Evolutionary conservation across 2,888 invertebrate species (phyloP).

Genomic region (Drosophila hamatofila): DNA sequence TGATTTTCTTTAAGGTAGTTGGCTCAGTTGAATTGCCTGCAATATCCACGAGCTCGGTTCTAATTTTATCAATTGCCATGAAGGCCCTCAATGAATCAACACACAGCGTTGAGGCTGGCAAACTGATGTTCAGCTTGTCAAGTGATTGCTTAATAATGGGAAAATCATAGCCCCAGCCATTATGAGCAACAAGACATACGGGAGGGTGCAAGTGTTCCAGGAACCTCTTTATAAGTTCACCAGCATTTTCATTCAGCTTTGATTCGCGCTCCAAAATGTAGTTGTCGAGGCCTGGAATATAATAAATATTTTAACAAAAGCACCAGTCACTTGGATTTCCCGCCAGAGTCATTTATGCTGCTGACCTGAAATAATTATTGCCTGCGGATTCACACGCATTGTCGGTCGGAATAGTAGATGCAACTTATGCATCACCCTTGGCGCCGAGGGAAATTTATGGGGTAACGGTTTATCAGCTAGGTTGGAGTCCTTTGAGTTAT

Average conservation of each 20-base stretch:
- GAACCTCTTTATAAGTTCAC: conserved; percentile 88
- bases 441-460: conserved; percentile 79
- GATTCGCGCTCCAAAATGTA: conserved; percentile 88
- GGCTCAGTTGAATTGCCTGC: not conserved
- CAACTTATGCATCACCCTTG: conserved; percentile 90
- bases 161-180: conserved; percentile 92
- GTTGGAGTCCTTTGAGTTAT: conserved; percentile 55
- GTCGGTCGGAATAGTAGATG: conserved; percentile 90
- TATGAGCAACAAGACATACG: conserved; percentile 92
- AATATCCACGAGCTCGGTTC: conserved; percentile 24
- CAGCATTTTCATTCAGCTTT: conserved; percentile 87
- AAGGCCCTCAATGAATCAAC: conserved; percentile 89
- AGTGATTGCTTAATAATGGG: conserved; percentile 90
- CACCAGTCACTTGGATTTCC: too few relatives aligned
- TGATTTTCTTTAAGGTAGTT: not conserved
- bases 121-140: conserved; percentile 85
- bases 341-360: not conserved
- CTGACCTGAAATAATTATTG: conserved; percentile 85
- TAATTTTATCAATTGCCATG: conserved; percentile 84
- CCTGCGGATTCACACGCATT: conserved; percentile 79
- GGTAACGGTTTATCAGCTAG: not conserved
- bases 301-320: too few relatives aligned
- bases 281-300: conserved; percentile 88
- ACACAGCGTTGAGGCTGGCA: conserved; percentile 87
- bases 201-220: conserved; percentile 88